Conservation (phyloP, 2,113 vertebrate species). For the Lasiurus borealis region DNA sequence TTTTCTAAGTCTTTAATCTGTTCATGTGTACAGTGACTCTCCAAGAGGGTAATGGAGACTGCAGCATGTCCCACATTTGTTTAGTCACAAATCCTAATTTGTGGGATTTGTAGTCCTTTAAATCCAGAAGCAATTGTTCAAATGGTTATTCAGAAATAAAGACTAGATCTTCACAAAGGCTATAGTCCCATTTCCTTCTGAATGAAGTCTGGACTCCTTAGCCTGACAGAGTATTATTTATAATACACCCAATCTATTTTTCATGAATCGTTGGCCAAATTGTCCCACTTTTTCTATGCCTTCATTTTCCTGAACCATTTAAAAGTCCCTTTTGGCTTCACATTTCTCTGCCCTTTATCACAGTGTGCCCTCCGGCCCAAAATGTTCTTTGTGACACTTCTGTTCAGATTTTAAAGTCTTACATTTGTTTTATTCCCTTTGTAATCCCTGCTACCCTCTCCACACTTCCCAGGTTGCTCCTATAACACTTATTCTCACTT, state of each 20-base stretch:
- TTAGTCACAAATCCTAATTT: not conserved
- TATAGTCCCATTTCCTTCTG: not conserved
- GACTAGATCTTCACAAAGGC: not conserved
- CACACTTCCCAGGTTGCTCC: not conserved
- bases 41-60: not conserved
- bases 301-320: not conserved
- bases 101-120: not conserved
- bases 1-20: not conserved
- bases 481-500: not conserved
- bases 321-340: not conserved
- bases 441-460: not conserved
- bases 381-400: not conserved
- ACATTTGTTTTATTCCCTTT: not conserved
- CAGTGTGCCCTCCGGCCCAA: not conserved
- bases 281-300: not conserved
- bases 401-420: not conserved
- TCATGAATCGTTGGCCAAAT: not conserved
- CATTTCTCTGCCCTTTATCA: not conserved
- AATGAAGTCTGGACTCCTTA: not conserved
- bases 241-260: not conserved
- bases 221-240: not conserved
- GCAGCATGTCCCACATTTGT: not conserved
- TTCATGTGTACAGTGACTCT: not conserved
- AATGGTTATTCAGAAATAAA: constrained; percentile 22
- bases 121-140: not conserved